phyloP scores from a whole-genome alignment of 2,113 vertebrate species.

The Petrocephalus zakoni region DNA sequence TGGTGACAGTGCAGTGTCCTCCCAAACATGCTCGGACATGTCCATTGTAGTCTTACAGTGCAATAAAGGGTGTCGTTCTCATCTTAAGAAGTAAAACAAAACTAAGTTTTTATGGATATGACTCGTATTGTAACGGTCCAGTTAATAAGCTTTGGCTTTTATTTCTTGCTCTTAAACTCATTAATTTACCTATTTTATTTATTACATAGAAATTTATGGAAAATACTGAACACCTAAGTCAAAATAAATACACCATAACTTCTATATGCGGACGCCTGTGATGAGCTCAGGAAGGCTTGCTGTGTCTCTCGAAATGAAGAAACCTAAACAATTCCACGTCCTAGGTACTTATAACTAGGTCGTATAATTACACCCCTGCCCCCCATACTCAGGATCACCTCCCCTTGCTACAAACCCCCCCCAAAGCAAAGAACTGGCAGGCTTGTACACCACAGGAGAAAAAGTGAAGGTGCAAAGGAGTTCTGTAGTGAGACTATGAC shows the following conservation, averaged over 20 bases:
- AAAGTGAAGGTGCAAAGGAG: constrained; percentile 50
- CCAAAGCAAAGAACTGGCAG: constrained; percentile 27
- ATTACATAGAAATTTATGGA: constrained; percentile 76
- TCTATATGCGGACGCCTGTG: constrained; percentile 71
- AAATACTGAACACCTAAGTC: constrained; percentile 80
- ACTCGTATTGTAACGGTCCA: constrained; percentile 65
- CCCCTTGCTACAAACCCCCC: constrained; percentile 30
- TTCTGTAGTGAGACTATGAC: constrained; percentile 43
- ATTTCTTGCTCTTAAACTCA: constrained; percentile 44
- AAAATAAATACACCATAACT: constrained; percentile 81
- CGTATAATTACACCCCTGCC: constrained; percentile 29
- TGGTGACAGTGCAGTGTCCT: constrained; percentile 59
- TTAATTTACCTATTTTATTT: constrained; percentile 56
- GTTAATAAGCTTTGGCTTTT: constrained; percentile 86
- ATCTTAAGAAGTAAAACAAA: constrained; percentile 79
- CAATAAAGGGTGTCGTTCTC: constrained; percentile 77
- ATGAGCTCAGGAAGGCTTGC: constrained; percentile 67
- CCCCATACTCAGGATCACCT: constrained; percentile 31
- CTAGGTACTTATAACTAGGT: constrained; percentile 25
- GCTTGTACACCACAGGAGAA: constrained; percentile 42
- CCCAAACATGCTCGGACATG: constrained; percentile 61
- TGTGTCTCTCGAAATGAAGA: constrained; percentile 44
- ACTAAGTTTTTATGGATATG: constrained; percentile 68
- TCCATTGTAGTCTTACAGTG: constrained; percentile 73
- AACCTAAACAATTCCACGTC: constrained; percentile 41